Percentiles rank a stretch among this genome's conserved stretches.
Evolutionary conservation across 2,797 vertebrate genomes (phyloP).

Genomic region (Lateolabrax maculatus): DNA sequence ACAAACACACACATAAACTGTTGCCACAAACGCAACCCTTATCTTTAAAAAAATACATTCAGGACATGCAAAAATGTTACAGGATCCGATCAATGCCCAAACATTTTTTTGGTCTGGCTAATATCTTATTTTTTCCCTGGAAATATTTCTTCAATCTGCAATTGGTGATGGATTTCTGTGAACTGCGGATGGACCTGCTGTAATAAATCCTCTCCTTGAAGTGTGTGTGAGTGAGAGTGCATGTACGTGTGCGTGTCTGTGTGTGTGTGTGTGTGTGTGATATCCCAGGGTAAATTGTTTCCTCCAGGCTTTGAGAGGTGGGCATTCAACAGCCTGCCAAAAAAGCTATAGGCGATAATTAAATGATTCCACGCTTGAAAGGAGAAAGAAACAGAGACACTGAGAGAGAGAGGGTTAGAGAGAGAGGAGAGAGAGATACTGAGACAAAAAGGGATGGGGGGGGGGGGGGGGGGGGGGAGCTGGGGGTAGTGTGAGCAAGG

Average conservation of each 20-base stretch:
- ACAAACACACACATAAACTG: slow-evolving; percentile 41
- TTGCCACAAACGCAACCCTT: slow-evolving; percentile 37
- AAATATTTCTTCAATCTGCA: slow-evolving; percentile 74
- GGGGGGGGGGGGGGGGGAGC: slow-evolving; percentile 37
- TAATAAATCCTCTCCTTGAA: slow-evolving; percentile 82
- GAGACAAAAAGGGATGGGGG: slow-evolving; percentile 44
- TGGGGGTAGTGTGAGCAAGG: slow-evolving; percentile 50
- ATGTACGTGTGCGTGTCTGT: slow-evolving; percentile 13
- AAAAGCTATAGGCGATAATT: slow-evolving; percentile 89
- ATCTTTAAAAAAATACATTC: slow-evolving; percentile 52
- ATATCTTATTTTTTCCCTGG: slow-evolving; percentile 51
- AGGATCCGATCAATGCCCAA: slow-evolving; percentile 38
- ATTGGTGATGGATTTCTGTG: slow-evolving; percentile 74
- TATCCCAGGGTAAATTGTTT: slow-evolving; percentile 86
- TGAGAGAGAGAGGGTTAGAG: slow-evolving; percentile 43
- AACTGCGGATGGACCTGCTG: slow-evolving; percentile 78
- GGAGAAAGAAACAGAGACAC: slow-evolving; percentile 80
- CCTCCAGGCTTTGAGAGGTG: slow-evolving; percentile 85
- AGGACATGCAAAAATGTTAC: slow-evolving; percentile 59
- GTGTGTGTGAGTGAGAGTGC: slow-evolving; percentile 49
- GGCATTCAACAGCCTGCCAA: slow-evolving; percentile 88
- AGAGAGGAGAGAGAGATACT: slow-evolving; percentile 36
- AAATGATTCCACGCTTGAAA: slow-evolving; percentile 87
- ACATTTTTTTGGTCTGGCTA: slow-evolving; percentile 49
- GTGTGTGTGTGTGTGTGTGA: slow-evolving; percentile 67